A percentile compares a stretch with the other conserved stretches of the same genome.
These are phyloP conservation scores for Xylota segnis DNA, from an alignment of 2,888 invertebrate genomes.

Conservation along the genomic window DNA sequence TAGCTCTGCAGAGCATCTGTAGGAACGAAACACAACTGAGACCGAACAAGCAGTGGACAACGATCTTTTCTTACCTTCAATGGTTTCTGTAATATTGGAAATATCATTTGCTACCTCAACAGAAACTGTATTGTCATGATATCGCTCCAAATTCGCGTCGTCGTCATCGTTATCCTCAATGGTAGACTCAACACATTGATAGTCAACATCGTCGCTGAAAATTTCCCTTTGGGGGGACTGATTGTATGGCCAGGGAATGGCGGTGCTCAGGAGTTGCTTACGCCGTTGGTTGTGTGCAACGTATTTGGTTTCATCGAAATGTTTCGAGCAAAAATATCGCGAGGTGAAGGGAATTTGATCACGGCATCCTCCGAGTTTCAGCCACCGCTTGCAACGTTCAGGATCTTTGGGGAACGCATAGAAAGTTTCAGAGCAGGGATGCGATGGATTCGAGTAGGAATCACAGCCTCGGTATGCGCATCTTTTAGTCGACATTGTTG, in stretches of 20 bases:
- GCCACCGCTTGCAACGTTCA: constrained; percentile 79
- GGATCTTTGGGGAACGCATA: constrained; percentile 81
- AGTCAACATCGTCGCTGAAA: constrained; percentile 32
- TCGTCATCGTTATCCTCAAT: constrained; percentile 38
- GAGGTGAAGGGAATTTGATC: constrained; percentile 70
- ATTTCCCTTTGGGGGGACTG: not conserved
- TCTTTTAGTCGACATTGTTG: constrained; percentile 28
- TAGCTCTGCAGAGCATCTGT: constrained; percentile 26
- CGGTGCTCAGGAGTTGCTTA: constrained; percentile 80
- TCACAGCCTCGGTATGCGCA: constrained; percentile 80
- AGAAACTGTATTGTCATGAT: not conserved
- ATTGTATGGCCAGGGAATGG: constrained; percentile 79
- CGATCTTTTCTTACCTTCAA: constrained; percentile 36
- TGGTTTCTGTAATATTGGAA: constrained; percentile 21
- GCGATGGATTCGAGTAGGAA: constrained; percentile 54
- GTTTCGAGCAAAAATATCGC: constrained; percentile 81
- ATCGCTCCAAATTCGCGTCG: not conserved
- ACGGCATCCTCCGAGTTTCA: constrained; percentile 78
- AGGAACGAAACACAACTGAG: not conserved
- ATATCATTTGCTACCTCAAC: constrained; percentile 39
- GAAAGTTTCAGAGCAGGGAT: constrained; percentile 71
- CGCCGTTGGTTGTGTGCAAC: constrained; percentile 79
- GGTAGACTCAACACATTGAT: constrained; percentile 62
- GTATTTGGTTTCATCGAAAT: constrained; percentile 80
- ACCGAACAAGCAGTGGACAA: not conserved